A percentile compares a stretch with the other conserved stretches of the same genome.
Conservation (phyloP, 2,797 vertebrate species). For the Eulemur albifrons region DNA sequence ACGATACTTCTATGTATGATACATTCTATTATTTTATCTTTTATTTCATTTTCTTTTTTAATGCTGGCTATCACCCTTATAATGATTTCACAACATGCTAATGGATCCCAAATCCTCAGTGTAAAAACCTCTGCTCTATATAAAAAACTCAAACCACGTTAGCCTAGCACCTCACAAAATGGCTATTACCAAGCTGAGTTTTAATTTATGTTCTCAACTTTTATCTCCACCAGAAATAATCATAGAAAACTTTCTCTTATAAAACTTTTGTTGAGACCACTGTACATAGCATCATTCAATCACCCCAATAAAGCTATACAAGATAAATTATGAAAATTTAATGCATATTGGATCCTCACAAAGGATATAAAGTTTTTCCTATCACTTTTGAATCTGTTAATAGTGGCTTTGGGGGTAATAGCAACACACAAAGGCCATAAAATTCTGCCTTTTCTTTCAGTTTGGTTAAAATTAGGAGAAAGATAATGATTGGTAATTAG, state of each 20-base stretch:
- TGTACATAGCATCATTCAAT: not conserved
- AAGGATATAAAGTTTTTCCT: not conserved
- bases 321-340: not conserved
- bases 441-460: not conserved
- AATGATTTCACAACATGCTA: not conserved
- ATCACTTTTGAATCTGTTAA: not conserved
- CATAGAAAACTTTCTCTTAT: not conserved
- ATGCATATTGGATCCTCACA: not conserved
- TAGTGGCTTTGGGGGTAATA: not conserved
- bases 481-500: not conserved
- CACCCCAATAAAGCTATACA: not conserved
- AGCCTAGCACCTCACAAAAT: not conserved
- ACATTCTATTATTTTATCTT: not conserved
- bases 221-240: not conserved
- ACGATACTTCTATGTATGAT: not conserved
- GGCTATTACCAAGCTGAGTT: not conserved
- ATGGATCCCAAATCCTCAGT: not conserved
- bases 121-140: not conserved
- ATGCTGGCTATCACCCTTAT: not conserved
- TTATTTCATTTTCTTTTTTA: not conserved
- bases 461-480: not conserved
- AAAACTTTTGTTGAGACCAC: not conserved
- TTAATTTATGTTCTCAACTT: not conserved
- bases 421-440: not conserved
- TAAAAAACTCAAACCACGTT: conserved; percentile 6